Evolutionary conservation across 2,113 vertebrate species (phyloP).

Genomic region (Callipepla squamata): DNA sequence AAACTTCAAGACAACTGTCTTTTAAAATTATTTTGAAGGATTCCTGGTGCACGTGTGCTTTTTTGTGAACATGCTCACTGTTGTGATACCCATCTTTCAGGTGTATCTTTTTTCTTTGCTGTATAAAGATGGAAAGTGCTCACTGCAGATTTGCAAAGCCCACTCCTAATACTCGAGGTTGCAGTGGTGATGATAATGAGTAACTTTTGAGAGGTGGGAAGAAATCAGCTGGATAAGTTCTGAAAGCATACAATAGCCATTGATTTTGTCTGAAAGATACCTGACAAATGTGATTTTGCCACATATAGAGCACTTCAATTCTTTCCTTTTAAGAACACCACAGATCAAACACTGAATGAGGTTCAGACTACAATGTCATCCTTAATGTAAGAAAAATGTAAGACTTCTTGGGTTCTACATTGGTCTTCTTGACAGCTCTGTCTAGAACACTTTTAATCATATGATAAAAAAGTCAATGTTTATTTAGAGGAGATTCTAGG

Average conservation of each 20-base stretch:
- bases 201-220: background rate
- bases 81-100: background rate
- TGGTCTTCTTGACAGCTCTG: slow-evolving; percentile 18
- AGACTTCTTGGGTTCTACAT: background rate
- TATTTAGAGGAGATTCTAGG: background rate
- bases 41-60: background rate
- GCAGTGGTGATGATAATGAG: background rate
- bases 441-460: background rate
- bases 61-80: background rate
- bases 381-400: slow-evolving; percentile 26
- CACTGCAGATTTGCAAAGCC: background rate
- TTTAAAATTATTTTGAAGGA: background rate
- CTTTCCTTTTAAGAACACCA: background rate
- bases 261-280: background rate
- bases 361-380: slow-evolving; percentile 24
- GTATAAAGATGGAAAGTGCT: background rate
- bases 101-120: background rate
- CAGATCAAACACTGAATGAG: slow-evolving; percentile 20
- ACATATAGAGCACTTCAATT: background rate
- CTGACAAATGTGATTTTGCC: background rate
- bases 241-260: background rate
- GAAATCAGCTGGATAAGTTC: background rate
- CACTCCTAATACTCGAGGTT: background rate
- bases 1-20: background rate
- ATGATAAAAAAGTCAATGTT: background rate